Base-by-base conservation (phyloP, 2,797 vertebrate species). In the Xerus rutilus region DNA sequence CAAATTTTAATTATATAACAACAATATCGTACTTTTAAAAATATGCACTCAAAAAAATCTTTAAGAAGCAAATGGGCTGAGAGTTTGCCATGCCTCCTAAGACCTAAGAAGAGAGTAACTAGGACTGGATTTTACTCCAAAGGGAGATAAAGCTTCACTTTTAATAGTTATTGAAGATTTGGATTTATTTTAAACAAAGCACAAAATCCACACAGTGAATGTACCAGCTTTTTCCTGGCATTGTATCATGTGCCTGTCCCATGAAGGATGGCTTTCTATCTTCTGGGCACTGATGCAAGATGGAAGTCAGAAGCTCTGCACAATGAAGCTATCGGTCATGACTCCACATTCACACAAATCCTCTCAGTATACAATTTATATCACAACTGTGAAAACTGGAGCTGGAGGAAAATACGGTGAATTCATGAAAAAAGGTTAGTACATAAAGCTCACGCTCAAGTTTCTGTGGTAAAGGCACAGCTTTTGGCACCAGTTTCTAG, bases 81-180 rank as follows among this genome's bases (percentile, higher is more conserved):
- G 87, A 93, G 92, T 90, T 95, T 93, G 39, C 8, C 10, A 6
- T 23, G 23, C 30, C 91, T 79, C 69, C 78, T 84, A 89, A 93
- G 70, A 89, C 76, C 49, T 67, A 89, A 54, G 81, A 73, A 94
- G 30, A 94, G 12, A 94, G 35, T 64, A 77, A 35, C 43, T 91
- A 96, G 89, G 43, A 77, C 25, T 83, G 2, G 78, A 90, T 78
- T 95, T 97, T 57, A 97, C 74, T 85, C 70, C 28, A 79, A 73
- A 82, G 43, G 45, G 49, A 14, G 67, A 90, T 25, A 93, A 86
- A 91, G 20, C 52, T 97, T 81, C 83, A 89, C 65, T 95, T 90
- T 96, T 96, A 96, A 93, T 93, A 96, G 89, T 52, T 79, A 91
- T 30, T 65, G 88, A 92, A 93, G 82, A 65, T 89, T 45, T 76